phyloP scores from a whole-genome alignment of 2,888 invertebrate species.

The Octodonta nipae region DNA sequence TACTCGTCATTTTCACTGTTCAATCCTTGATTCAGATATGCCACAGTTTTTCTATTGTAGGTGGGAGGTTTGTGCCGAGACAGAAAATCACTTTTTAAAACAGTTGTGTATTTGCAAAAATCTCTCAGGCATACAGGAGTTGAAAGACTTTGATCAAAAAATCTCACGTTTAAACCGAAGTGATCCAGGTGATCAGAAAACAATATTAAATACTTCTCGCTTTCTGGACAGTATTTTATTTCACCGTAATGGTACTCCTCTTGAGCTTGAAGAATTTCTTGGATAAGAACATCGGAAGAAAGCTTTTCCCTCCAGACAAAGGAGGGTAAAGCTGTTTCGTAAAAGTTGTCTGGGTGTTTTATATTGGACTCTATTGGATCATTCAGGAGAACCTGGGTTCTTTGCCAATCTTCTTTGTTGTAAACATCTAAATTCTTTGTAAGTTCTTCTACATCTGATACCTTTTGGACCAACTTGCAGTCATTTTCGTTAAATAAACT shows the following conservation, averaged over 20 bases:
- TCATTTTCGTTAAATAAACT: no score
- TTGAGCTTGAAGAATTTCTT: conserved; percentile 17
- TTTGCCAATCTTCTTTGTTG: no score
- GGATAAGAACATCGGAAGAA: conserved; percentile 16
- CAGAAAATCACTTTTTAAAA: conserved; percentile 18
- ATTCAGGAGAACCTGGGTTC: no score
- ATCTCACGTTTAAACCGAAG: conserved; percentile 19
- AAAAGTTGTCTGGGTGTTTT: no score
- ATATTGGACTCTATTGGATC: no score
- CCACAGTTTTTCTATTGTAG: conserved; percentile 3
- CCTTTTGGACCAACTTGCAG: no score
- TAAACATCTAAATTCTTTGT: no score
- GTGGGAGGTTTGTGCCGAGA: conserved; percentile 10
- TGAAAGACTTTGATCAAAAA: conserved; percentile 16
- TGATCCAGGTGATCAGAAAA: conserved; percentile 20
- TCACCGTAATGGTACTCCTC: conserved; percentile 16
- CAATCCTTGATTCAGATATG: conserved; percentile 5
- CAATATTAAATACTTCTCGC: conserved; percentile 17
- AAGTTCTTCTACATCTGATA: no score
- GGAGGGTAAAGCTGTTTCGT: no score
- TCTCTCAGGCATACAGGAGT: conserved; percentile 24
- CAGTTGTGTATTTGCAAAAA: conserved; percentile 20
- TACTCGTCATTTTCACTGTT: conserved; percentile 12
- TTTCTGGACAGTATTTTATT: conserved; percentile 18
- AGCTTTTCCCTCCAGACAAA: conserved; percentile 22